phyloP scores from a whole-genome alignment of 2,113 vertebrate genomes.

The Neogale vison region DNA sequence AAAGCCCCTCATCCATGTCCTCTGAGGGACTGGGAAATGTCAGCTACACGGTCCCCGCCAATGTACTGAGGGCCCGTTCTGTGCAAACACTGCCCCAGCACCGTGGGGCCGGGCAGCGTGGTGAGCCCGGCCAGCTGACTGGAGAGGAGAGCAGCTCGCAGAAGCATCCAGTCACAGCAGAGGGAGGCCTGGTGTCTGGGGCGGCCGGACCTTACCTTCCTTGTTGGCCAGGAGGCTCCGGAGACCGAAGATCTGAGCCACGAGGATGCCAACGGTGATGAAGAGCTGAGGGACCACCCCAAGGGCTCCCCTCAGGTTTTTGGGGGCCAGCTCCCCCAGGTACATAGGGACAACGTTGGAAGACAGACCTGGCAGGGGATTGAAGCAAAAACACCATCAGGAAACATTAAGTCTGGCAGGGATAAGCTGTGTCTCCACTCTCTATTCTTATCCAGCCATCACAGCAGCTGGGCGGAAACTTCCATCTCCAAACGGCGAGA shows the following conservation, averaged over 20 bases:
- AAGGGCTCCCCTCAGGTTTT: constrained; percentile 92
- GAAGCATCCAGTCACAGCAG: fast-evolving
- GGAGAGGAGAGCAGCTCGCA: not conserved
- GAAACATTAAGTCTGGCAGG: fast-evolving
- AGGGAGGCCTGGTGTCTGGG: fast-evolving
- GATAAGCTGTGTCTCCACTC: not conserved
- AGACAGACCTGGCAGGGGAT: constrained; percentile 88
- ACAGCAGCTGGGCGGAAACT: not conserved
- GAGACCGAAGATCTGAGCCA: constrained; percentile 93
- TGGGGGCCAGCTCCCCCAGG: constrained; percentile 95
- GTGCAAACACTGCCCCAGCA: fast-evolving
- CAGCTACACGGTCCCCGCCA: fast-evolving
- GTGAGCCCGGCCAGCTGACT: not conserved
- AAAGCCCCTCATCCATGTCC: not conserved
- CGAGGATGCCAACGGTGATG: constrained; percentile 94
- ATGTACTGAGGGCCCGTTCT: not conserved
- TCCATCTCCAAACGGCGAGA: not conserved
- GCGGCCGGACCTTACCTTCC: constrained; percentile 80
- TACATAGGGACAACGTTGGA: constrained; percentile 98
- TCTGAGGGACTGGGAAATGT: not conserved
- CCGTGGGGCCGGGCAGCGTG: fast-evolving
- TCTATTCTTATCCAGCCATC: not conserved
- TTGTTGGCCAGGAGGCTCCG: constrained; percentile 86
- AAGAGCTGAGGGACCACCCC: constrained; percentile 94
- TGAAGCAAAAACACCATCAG: not conserved